These are phyloP conservation scores for Pelecanus crispus DNA, from an alignment of 2,113 vertebrate species.

Conservation along the genomic window DNA sequence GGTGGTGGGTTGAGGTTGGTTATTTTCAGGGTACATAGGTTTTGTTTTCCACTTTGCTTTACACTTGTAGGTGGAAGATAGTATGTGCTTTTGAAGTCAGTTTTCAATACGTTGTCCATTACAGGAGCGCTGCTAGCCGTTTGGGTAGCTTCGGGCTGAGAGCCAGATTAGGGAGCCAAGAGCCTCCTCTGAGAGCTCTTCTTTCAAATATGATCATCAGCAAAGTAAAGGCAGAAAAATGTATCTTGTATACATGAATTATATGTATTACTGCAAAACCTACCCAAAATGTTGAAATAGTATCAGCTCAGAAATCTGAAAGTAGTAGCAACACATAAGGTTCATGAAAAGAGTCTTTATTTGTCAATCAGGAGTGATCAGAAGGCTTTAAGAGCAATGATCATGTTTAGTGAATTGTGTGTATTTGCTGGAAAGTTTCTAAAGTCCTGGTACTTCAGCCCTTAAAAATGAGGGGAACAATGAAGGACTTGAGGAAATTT, in stretches of 20 bases:
- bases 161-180: neutral
- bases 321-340: neutral
- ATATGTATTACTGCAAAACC: neutral
- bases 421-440: neutral
- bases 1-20: neutral
- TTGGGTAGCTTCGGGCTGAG: neutral
- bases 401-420: neutral
- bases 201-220: neutral
- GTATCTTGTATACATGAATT: neutral
- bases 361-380: neutral
- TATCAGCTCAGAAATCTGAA: neutral
- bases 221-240: neutral
- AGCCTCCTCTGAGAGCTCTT: neutral
- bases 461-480: neutral
- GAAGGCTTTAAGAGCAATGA: neutral
- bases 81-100: neutral
- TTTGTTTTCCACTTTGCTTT: neutral
- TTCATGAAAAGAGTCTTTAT: neutral
- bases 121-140: neutral
- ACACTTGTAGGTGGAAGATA: neutral
- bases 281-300: neutral
- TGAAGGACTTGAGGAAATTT: neutral
- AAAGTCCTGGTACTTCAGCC: neutral
- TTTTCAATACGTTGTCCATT: accelerated
- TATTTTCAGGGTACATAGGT: neutral